Evolutionary conservation across 2,797 vertebrate genomes (phyloP).

Genomic region (Epinephelus malabaricus): DNA sequence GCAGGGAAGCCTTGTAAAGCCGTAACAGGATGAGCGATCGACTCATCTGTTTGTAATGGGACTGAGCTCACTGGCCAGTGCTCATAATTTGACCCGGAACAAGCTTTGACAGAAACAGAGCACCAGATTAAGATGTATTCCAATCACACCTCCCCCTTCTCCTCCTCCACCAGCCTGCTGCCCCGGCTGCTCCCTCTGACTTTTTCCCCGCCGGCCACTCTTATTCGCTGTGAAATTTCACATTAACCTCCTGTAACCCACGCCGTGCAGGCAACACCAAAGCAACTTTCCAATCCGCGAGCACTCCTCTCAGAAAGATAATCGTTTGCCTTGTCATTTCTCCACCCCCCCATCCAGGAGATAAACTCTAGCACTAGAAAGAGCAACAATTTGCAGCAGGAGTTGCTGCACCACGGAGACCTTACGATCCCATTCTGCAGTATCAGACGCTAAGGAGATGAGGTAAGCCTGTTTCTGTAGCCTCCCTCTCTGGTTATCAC

Average conservation of each 20-base stretch:
- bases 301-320: constrained; percentile 72
- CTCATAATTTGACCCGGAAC: constrained; percentile 87
- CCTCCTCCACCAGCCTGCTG: constrained; percentile 52
- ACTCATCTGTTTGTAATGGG: constrained; percentile 84
- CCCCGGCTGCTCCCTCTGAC: constrained; percentile 44
- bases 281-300: constrained; percentile 72
- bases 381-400: constrained; percentile 75
- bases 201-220: constrained; percentile 48
- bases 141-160: constrained; percentile 66
- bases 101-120: constrained; percentile 86
- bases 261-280: constrained; percentile 60
- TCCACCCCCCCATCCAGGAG: constrained; percentile 42
- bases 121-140: constrained; percentile 84
- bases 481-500: constrained; percentile 67
- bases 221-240: constrained; percentile 80
- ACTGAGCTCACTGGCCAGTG: constrained; percentile 77
- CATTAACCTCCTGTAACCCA: constrained; percentile 81
- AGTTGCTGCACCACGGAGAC: constrained; percentile 67
- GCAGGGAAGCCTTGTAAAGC: constrained; percentile 68
- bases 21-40: constrained; percentile 83
- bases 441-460: constrained; percentile 76
- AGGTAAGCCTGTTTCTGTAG: constrained; percentile 66
- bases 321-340: constrained; percentile 80
- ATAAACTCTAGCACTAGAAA: constrained; percentile 75
- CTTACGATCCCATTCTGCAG: constrained; percentile 76